These are phyloP conservation scores for Calliphora vomitoria DNA, from an alignment of 2,888 invertebrate genomes.

Conservation along the genomic window DNA sequence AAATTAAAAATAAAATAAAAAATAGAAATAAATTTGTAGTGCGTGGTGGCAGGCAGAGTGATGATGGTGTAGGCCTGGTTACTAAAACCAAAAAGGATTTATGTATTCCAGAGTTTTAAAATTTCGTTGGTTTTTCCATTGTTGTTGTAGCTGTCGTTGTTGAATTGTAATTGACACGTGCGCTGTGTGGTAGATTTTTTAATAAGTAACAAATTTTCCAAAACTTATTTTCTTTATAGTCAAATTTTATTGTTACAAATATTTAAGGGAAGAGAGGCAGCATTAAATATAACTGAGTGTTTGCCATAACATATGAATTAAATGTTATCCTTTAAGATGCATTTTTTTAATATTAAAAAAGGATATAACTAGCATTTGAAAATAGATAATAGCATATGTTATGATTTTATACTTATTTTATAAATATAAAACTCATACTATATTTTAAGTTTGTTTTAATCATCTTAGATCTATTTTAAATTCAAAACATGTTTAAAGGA, in stretches of 20 bases:
- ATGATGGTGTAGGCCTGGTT: slow-evolving; percentile 61
- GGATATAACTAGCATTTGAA: not conserved
- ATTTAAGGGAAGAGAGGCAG: not conserved
- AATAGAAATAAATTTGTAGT: slow-evolving; percentile 40
- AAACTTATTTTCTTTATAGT: slow-evolving; percentile 50
- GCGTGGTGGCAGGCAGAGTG: not conserved
- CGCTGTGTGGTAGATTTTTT: slow-evolving; percentile 78
- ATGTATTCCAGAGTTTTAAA: slow-evolving; percentile 33
- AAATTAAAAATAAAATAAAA: slow-evolving; percentile 43
- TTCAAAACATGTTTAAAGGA: slow-evolving; percentile 42
- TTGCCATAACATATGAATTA: slow-evolving; percentile 70
- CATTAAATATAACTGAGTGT: not conserved
- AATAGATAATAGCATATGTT: slow-evolving; percentile 44
- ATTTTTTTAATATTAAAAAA: slow-evolving; percentile 35
- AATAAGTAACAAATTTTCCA: slow-evolving; percentile 79
- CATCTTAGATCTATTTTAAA: slow-evolving; percentile 14
- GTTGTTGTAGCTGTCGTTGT: slow-evolving; percentile 22
- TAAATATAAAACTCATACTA: not conserved
- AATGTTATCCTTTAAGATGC: slow-evolving; percentile 74
- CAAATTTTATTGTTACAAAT: slow-evolving; percentile 46
- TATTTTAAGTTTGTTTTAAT: not conserved
- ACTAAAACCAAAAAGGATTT: slow-evolving; percentile 66
- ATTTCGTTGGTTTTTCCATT: slow-evolving; percentile 57
- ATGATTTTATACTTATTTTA: not conserved
- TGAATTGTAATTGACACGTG: slow-evolving; percentile 80